Conservation (phyloP, 2,888 invertebrate genomes). For the Eudasyphora cyanicolor region DNA sequence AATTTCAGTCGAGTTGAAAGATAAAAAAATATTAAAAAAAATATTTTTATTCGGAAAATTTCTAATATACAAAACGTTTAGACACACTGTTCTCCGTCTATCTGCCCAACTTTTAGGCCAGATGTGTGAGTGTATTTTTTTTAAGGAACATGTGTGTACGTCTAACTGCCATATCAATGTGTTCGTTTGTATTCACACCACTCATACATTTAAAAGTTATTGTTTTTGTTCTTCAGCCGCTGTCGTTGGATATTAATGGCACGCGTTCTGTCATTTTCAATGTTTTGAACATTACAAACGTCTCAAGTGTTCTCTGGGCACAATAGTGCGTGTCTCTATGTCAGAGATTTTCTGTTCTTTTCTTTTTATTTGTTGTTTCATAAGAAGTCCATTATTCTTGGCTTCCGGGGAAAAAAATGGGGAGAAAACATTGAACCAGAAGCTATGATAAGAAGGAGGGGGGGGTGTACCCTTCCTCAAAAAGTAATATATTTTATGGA, state of each 20-base stretch:
- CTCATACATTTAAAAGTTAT: conserved; percentile 3
- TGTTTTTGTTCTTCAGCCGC: background rate
- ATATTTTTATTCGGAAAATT: background rate
- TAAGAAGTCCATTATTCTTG: background rate
- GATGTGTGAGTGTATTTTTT: background rate
- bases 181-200: background rate
- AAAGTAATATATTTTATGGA: background rate
- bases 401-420: too few relatives aligned
- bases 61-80: too few relatives aligned
- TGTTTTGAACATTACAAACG: conserved; percentile 21
- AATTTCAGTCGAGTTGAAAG: background rate
- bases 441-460: background rate
- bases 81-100: background rate
- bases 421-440: background rate
- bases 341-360: background rate
- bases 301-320: conserved; percentile 26
- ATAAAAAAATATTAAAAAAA: background rate
- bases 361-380: background rate
- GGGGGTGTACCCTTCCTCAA: background rate
- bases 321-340: background rate
- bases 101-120: too few relatives aligned
- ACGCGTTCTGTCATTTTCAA: conserved; percentile 26
- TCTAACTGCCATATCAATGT: background rate
- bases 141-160: background rate
- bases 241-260: conserved; percentile 28